Evolutionary conservation across 2,113 vertebrate genomes (phyloP).

Genomic region (Romanogobio albipinnatus): DNA sequence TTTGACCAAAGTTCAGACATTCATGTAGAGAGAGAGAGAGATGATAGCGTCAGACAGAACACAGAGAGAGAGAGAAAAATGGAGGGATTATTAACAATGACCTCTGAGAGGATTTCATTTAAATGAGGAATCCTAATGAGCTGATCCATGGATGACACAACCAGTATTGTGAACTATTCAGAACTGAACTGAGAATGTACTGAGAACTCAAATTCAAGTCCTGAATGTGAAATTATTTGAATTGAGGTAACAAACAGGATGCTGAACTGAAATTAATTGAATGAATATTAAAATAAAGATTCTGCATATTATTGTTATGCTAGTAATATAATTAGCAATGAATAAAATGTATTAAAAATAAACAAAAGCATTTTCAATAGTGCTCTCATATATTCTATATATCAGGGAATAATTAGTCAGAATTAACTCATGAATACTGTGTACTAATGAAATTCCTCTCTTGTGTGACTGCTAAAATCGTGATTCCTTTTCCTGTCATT

Average conservation of each 20-base stretch:
- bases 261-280: background rate
- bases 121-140: constrained; percentile 38
- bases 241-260: background rate
- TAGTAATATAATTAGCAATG: background rate
- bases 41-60: background rate
- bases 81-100: constrained; percentile 18
- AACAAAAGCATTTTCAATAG: background rate
- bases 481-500: background rate
- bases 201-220: background rate
- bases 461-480: background rate
- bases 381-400: background rate
- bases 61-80: background rate
- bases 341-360: background rate
- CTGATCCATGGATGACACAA: background rate
- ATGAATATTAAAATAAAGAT: too few species aligned
- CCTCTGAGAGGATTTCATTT: constrained; percentile 21
- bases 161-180: background rate
- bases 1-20: constrained; percentile 32
- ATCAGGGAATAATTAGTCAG: background rate
- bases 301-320: background rate
- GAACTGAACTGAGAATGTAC: background rate
- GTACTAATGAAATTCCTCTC: constrained; percentile 2
- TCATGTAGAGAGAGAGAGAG: constrained; percentile 38
- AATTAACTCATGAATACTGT: background rate
- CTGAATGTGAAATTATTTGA: background rate